Base-by-base conservation (phyloP, 2,113 vertebrate species). In the Sprattus sprattus region DNA sequence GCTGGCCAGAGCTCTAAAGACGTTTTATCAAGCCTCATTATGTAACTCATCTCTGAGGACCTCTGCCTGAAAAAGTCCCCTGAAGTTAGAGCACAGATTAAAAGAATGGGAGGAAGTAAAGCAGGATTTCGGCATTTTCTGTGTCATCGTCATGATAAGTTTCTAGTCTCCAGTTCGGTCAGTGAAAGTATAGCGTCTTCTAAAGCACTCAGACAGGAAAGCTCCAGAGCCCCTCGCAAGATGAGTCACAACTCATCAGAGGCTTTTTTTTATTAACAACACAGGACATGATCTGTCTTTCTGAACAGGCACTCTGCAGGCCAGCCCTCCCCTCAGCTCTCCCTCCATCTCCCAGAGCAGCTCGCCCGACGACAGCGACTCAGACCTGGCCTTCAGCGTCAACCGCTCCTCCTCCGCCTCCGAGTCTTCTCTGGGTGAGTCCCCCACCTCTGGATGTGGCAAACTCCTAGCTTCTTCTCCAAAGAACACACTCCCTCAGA, bases 361-460 rank as follows among this genome's bases (percentile, higher is more conserved):
- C 91, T 97, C 97, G 4, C 96, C 97, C 89, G 97, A 99, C 0
- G 98, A 99, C 93, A 99, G 98, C 0, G 97, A 99, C 93, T 98
- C 97, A 2, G 98, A 99, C 88, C 94, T 98, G 96, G 97, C 96
- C 86, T 98, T 99, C 94, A 97, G 97, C 0, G 97, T 97, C 91
- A 99, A 98, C 95, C 95, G 97, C 90, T 99, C 98, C 0, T 99
- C 97, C 0, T 99, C 98, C 0, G 97, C 97, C 22, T 99, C 98
- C 0, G 98, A 99, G 91, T 99, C 98, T 1, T 99, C 98, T 0
- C 95, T 99, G n/a, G 98, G 98, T 99, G 93, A 94, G 96, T 88
- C 18, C 20, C 7, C 4, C 0, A 1, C 52, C 47, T 11, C 47
- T 39, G 39, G 39, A 39, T 39, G 10, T 11, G 6, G 1, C 47